Evolutionary conservation across 2,797 vertebrate genomes (phyloP).

Genomic region (Cyclopterus lumpus): DNA sequence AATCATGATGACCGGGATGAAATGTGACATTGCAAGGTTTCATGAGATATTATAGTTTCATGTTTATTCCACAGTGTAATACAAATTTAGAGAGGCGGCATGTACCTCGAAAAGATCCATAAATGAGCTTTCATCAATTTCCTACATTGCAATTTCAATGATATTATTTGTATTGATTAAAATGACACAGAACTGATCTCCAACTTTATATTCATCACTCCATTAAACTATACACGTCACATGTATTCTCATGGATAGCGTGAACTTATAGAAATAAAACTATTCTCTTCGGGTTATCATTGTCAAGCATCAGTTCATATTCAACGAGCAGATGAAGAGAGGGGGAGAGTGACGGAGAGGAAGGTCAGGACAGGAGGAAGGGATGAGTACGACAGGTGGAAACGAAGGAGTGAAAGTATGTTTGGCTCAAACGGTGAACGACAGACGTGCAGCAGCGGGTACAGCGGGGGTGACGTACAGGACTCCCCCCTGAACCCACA

Average conservation of each 20-base stretch:
- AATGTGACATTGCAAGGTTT: neutral
- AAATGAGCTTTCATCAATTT: neutral
- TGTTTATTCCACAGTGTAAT: slow-evolving; percentile 1
- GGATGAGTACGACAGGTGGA: neutral
- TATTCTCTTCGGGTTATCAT: slow-evolving; percentile 53
- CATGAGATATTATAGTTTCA: neutral
- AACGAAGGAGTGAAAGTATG: neutral
- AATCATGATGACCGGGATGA: neutral
- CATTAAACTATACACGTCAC: slow-evolving; percentile 60
- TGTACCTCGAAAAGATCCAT: neutral
- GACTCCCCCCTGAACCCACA: neutral
- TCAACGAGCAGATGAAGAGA: slow-evolving; percentile 35
- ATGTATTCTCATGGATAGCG: slow-evolving; percentile 47
- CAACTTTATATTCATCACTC: slow-evolving; percentile 35
- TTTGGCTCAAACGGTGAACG: neutral
- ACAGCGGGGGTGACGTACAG: neutral
- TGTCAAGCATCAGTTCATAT: slow-evolving; percentile 64
- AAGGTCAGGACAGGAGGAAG: slow-evolving; percentile 1
- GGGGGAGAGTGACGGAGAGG: slow-evolving; percentile 3
- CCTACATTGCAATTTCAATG: neutral
- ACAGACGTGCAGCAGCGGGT: slow-evolving; percentile 3
- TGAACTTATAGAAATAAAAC: slow-evolving; percentile 62
- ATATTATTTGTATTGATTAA: slow-evolving; percentile 29
- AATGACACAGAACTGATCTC: slow-evolving; percentile 29
- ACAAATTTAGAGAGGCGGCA: slow-evolving; percentile 1